Conservation (phyloP, 2,797 vertebrate species). For the Crocodylus rhombifer region DNA sequence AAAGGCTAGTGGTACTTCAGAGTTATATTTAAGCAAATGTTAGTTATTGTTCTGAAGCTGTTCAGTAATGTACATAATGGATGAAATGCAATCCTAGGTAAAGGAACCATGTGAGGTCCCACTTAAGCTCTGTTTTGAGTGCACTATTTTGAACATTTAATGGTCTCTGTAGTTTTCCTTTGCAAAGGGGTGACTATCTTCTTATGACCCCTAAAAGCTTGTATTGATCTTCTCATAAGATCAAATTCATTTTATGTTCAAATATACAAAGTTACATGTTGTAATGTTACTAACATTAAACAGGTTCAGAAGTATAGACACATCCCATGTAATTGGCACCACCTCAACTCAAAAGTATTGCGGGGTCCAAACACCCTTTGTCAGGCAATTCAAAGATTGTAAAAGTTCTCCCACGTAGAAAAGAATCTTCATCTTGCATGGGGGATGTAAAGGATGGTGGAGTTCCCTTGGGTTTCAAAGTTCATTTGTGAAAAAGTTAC, state of each 20-base stretch:
- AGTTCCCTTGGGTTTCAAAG: no score
- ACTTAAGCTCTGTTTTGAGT: accelerated
- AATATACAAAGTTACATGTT: neutral
- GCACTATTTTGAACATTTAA: accelerated
- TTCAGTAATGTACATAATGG: accelerated
- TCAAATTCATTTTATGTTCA: neutral
- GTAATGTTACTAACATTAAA: neutral
- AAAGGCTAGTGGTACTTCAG: neutral
- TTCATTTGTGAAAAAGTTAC: no score
- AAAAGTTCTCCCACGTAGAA: neutral
- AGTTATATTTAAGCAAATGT: neutral
- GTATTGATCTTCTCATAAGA: accelerated
- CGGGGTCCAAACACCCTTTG: no score
- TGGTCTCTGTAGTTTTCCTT: neutral
- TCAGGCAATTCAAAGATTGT: neutral
- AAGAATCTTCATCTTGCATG: no score
- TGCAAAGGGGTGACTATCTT: no score
- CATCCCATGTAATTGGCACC: constrained; percentile 16
- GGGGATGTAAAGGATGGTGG: no score
- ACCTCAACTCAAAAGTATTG: accelerated
- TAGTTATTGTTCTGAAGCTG: neutral
- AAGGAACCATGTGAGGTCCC: neutral
- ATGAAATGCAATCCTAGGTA: neutral
- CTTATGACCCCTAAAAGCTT: no score
- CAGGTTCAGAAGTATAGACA: constrained; percentile 16